These are phyloP conservation scores for Tachina grossa DNA, from an alignment of 2,888 invertebrate species.

Conservation along the genomic window DNA sequence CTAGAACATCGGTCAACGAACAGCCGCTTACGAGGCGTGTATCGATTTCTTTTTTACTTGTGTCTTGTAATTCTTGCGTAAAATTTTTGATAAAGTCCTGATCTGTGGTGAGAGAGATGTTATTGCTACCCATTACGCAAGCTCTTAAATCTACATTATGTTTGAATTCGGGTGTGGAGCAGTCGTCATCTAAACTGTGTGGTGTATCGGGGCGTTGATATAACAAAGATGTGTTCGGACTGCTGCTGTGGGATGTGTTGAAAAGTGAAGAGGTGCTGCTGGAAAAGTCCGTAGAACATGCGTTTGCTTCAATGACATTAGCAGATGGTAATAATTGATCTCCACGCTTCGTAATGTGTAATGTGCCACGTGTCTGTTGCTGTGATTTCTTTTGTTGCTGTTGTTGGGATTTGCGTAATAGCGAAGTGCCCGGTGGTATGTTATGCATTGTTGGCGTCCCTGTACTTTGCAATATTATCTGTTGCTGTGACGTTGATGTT, in stretches of 20 bases:
- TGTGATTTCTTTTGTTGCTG: constrained; percentile 68
- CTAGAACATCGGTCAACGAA: constrained; percentile 77
- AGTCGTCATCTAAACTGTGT: constrained; percentile 79
- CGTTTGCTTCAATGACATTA: neutral
- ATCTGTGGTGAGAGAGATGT: constrained; percentile 78
- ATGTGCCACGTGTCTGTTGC: constrained; percentile 60
- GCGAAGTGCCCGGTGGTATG: constrained; percentile 81
- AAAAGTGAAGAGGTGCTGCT: constrained; percentile 21
- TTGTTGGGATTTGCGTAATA: constrained; percentile 79
- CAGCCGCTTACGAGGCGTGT: constrained; percentile 70
- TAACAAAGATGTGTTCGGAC: constrained; percentile 49
- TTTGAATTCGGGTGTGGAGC: constrained; percentile 77
- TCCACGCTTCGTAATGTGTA: constrained; percentile 75
- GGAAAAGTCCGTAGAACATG: constrained; percentile 12
- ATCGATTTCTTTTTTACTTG: constrained; percentile 76
- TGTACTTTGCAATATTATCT: constrained; percentile 28
- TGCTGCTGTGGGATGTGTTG: constrained; percentile 31
- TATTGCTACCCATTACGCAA: constrained; percentile 82
- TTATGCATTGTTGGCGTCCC: constrained; percentile 74
- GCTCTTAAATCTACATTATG: constrained; percentile 81
- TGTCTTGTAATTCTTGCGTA: constrained; percentile 80
- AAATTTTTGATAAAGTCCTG: constrained; percentile 78
- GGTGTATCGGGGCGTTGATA: constrained; percentile 79
- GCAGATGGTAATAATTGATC: constrained; percentile 71
- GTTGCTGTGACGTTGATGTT: constrained; percentile 57